Conservation (phyloP, 2,888 invertebrate genomes). For the Ischnus inquisitorius region DNA sequence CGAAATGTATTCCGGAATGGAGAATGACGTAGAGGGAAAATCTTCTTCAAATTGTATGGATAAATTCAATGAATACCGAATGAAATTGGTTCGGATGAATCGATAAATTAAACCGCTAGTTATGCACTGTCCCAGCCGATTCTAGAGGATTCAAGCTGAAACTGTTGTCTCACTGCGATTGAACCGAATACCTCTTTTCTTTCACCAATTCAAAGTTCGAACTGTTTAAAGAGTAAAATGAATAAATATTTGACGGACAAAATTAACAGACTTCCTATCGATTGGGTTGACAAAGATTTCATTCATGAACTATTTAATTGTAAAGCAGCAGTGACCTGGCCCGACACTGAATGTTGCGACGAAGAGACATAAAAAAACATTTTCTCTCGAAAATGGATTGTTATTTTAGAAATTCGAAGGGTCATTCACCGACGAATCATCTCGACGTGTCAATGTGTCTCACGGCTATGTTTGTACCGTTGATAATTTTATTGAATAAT, state of each 20-base stretch:
- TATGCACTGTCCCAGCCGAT: neutral
- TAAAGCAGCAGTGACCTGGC: too few relatives aligned
- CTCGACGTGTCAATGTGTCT: conserved; percentile 1
- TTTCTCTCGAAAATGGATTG: neutral
- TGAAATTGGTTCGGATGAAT: conserved; percentile 3
- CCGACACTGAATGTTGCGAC: too few relatives aligned
- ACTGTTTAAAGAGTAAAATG: neutral
- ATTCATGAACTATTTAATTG: too few relatives aligned
- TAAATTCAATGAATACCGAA: neutral
- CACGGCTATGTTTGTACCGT: conserved; percentile 27
- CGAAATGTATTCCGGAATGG: conserved; percentile 36
- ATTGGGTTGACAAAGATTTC: too few relatives aligned
- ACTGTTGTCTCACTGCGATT: neutral
- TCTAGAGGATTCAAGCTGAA: neutral
- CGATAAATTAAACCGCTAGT: neutral
- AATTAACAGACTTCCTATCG: too few relatives aligned
- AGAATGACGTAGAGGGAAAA: conserved; percentile 29
- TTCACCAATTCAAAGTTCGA: too few relatives aligned
- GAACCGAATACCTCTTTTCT: neutral
- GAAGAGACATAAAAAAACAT: too few relatives aligned
- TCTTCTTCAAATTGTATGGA: conserved; percentile 5
- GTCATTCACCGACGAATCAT: neutral
- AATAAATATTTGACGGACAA: neutral
- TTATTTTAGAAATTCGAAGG: neutral
- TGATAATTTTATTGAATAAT: conserved; percentile 34